phyloP scores from a whole-genome alignment of 2,888 invertebrate species.

The Isotomurus palustris region DNA sequence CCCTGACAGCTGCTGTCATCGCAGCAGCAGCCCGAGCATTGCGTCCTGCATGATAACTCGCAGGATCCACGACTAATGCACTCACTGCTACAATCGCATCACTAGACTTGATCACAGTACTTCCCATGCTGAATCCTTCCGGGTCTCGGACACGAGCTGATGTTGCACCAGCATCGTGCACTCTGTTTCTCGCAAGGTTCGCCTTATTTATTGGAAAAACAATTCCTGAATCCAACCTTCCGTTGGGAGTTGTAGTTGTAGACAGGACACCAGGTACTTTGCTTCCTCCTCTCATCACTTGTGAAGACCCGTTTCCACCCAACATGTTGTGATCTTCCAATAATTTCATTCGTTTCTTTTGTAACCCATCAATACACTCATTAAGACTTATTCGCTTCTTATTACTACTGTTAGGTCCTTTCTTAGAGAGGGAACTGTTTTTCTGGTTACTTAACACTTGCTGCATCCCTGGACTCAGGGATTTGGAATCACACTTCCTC shows the following conservation, averaged over 20 bases:
- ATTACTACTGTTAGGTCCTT: conserved; percentile 4
- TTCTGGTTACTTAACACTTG: too few relatives aligned
- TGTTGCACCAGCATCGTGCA: conserved; percentile 16
- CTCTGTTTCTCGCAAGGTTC: not conserved
- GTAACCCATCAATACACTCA: conserved; percentile 43
- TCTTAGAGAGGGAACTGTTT: too few relatives aligned
- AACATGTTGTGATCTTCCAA: conserved; percentile 28
- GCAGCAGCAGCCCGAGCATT: not conserved
- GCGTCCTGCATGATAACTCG: conserved; percentile 1
- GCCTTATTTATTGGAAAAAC: not conserved
- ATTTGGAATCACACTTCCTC: not conserved
- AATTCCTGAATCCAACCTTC: not conserved
- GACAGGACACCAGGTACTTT: not conserved
- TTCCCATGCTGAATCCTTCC: conserved; percentile 24
- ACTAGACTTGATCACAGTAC: conserved; percentile 38
- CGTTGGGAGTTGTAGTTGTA: not conserved
- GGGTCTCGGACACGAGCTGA: conserved; percentile 36
- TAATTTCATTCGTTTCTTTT: conserved; percentile 38
- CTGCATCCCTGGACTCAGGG: not conserved
- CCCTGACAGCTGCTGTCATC: conserved; percentile 18
- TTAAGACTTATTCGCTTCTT: conserved; percentile 21
- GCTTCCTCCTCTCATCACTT: not conserved
- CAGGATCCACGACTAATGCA: conserved; percentile 37
- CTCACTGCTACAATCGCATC: conserved; percentile 44
- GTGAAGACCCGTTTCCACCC: too few relatives aligned